Percentiles rank a stretch among this genome's conserved stretches.
These are phyloP conservation scores for Geothlypis trichas DNA, from an alignment of 2,113 vertebrate species.

Conservation along the genomic window DNA sequence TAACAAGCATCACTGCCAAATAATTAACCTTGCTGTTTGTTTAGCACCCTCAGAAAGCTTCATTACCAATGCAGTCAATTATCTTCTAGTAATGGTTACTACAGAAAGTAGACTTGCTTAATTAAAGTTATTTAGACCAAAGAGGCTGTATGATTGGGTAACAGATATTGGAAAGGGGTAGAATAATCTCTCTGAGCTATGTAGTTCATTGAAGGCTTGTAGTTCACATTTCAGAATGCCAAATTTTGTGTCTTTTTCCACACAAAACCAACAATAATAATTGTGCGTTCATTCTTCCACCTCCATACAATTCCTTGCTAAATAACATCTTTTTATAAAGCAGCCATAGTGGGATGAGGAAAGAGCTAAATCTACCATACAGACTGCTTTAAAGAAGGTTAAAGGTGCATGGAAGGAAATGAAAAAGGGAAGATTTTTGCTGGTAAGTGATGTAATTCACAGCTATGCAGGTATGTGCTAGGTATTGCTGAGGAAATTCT, in stretches of 20 bases:
- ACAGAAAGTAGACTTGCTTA: constrained; percentile 74
- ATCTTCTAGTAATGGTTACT: constrained; percentile 71
- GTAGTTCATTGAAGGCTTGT: not conserved
- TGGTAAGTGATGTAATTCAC: not conserved
- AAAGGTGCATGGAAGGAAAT: not conserved
- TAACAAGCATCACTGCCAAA: constrained; percentile 70
- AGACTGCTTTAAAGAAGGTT: not conserved
- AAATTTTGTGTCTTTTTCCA: constrained; percentile 21
- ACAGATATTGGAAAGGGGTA: constrained; percentile 50
- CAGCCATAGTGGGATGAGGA: not conserved
- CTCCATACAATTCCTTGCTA: not conserved
- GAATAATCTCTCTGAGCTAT: constrained; percentile 56
- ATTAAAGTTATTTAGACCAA: constrained; percentile 78
- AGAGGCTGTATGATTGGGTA: constrained; percentile 61
- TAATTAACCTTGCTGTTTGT: constrained; percentile 83
- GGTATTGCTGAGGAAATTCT: not conserved
- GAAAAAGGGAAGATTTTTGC: not conserved
- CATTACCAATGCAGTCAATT: constrained; percentile 79
- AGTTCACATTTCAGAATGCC: constrained; percentile 42
- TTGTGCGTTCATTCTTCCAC: not conserved
- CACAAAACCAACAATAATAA: not conserved
- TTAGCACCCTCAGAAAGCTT: constrained; percentile 76
- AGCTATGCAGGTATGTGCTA: not conserved
- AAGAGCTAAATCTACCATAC: not conserved
- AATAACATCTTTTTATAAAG: constrained; percentile 1